Percentiles rank a stretch among this genome's conserved stretches.
These are phyloP conservation scores for Lepus townsendii DNA, from an alignment of 2,797 vertebrate species.

Conservation along the genomic window DNA sequence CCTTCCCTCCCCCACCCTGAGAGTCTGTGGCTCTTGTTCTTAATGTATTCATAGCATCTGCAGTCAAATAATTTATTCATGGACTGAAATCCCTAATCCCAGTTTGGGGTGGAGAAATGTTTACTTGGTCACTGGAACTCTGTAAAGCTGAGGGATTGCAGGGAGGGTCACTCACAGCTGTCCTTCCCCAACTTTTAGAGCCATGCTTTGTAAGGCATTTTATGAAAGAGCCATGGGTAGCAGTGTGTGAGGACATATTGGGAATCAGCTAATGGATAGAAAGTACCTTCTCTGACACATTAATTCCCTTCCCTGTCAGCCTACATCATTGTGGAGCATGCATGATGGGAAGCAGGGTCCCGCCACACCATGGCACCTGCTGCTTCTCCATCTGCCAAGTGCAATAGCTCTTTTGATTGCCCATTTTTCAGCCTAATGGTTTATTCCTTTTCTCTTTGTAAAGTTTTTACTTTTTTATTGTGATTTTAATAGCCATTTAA, in stretches of 20 bases:
- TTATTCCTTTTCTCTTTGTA: slow-evolving; percentile 88
- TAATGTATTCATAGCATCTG: slow-evolving; percentile 90
- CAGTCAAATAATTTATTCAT: slow-evolving; percentile 90
- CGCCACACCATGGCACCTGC: slow-evolving; percentile 93
- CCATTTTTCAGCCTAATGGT: slow-evolving; percentile 91
- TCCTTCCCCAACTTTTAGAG: slow-evolving; percentile 73
- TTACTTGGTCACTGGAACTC: slow-evolving; percentile 84
- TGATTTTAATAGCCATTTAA: slow-evolving; percentile 84
- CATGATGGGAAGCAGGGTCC: slow-evolving; percentile 93
- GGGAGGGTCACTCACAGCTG: slow-evolving; percentile 60
- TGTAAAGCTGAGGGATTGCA: slow-evolving; percentile 76
- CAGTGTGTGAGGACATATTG: slow-evolving; percentile 83
- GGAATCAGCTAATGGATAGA: slow-evolving; percentile 92
- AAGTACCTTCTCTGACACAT: slow-evolving; percentile 92
- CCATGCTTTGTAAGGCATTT: slow-evolving; percentile 79
- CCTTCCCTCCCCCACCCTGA: slow-evolving; percentile 71
- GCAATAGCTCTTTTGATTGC: slow-evolving; percentile 90
- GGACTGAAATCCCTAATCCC: slow-evolving; percentile 85
- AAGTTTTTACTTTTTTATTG: slow-evolving; percentile 88
- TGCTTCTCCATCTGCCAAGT: slow-evolving; percentile 96
- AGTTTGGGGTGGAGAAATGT: slow-evolving; percentile 83
- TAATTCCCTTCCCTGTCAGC: slow-evolving; percentile 95
- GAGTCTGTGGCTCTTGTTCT: slow-evolving; percentile 81
- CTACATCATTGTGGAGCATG: slow-evolving; percentile 92
- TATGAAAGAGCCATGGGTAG: slow-evolving; percentile 84